Evolutionary conservation across 2,888 invertebrate genomes (phyloP), one percentile per base, ranked within the genome.

Genomic region (Drosophila anomalata): DNA sequence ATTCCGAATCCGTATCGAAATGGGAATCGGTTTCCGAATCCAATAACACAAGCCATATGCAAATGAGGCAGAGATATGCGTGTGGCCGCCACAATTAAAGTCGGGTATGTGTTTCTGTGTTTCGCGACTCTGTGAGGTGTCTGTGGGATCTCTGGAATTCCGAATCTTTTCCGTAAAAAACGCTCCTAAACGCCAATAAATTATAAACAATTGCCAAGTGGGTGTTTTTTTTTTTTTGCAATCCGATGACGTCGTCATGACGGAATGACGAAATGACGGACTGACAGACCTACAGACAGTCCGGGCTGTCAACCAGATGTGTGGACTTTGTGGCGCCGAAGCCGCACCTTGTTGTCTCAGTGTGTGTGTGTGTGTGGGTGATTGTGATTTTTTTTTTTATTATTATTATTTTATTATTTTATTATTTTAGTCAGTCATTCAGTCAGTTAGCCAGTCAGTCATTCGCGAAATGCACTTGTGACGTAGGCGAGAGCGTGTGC

Each of bases 121-220:
- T 44, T 48, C 36, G 11, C 9, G 54, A 29, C 47, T 42, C 44
- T 67, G 52, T 47, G 44, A 36, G 3, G 36, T 50, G 46, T 58
- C 46, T 44, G 33, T 47, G 44, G 33, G 5, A 76, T 77, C 76
- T 59, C 72, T 77, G 78, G 81, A 83, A 87, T 88, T 85, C 61
- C 73, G 67, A 75, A 74, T 78, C 67, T 81, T 79, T 88, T 87
- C 85, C 85, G 83, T 74, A 78, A 87, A 87, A 67, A 47, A 12
- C 63, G 51, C 48, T 44, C 39, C 41, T 22, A 14, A 14, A 14
- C 41, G 50, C 39, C 53, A 44, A 66, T 67, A 67, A 67, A 68
- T 68, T 68, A 67, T 58, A 56, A 68, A 67, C 68, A 67, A 68
- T 68, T 62, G 62, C 63, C 24, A 70, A 71, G 70, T 71, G 57